Conservation (phyloP, 2,888 invertebrate species). For the Eristalis pertinax region DNA sequence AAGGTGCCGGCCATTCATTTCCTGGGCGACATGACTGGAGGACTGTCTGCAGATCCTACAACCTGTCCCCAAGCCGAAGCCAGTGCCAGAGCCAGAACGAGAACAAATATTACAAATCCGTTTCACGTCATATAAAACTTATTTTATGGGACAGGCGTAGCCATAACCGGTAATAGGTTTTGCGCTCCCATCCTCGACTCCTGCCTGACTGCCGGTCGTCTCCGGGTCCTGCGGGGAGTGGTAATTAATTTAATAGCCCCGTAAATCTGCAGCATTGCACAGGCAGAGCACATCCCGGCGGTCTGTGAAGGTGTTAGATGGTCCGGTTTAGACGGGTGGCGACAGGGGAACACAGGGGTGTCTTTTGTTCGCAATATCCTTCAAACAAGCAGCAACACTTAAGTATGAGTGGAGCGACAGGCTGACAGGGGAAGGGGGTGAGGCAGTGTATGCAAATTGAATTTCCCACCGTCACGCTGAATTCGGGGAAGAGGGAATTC, state of each 20-base stretch:
- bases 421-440: background rate
- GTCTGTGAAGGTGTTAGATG: constrained; percentile 23
- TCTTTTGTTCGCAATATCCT: background rate
- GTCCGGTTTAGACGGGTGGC: constrained; percentile 9
- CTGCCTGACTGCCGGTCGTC: background rate
- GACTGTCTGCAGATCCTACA: constrained; percentile 30
- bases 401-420: background rate
- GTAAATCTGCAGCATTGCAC: constrained; percentile 44
- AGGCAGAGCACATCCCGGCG: constrained; percentile 23
- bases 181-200: constrained; percentile 29
- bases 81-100: background rate
- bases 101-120: constrained; percentile 55
- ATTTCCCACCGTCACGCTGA: constrained; percentile 5
- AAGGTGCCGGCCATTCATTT: constrained; percentile 62
- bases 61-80: constrained; percentile 21
- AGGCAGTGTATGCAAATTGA: constrained; percentile 9
- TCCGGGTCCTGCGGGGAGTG: background rate
- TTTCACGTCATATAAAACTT: constrained; percentile 53
- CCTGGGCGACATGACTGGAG: constrained; percentile 33
- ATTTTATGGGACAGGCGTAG: constrained; percentile 59
- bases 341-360: background rate
- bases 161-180: constrained; percentile 59
- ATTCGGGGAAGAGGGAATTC: background rate
- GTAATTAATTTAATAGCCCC: constrained; percentile 61
- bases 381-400: constrained; percentile 11